Conservation (phyloP, 2,888 invertebrate genomes). For the Serripes groenlandicus region DNA sequence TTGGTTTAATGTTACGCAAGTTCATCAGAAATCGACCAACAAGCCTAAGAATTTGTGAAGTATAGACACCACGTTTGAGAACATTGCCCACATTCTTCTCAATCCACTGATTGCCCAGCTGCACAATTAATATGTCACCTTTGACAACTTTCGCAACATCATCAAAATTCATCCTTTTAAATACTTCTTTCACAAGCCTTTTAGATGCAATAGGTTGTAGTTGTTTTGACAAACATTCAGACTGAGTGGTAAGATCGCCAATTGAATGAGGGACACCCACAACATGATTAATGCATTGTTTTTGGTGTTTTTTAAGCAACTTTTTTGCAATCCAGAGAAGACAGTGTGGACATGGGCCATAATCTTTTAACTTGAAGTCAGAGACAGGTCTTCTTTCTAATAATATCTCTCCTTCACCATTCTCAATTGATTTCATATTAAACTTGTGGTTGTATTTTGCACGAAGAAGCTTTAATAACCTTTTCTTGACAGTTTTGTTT, state of each 20-base stretch:
- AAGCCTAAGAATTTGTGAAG: too few species aligned
- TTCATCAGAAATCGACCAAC: too few species aligned
- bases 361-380: background rate
- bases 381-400: conserved; percentile 18
- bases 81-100: conserved; percentile 47
- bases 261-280: background rate
- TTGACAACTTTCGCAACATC: conserved; percentile 23
- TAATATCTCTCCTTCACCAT: conserved; percentile 40
- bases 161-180: conserved; percentile 34
- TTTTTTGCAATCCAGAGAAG: conserved; percentile 41
- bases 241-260: conserved; percentile 24
- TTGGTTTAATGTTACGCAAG: too few species aligned
- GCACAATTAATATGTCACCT: conserved; percentile 34
- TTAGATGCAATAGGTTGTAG: conserved; percentile 7
- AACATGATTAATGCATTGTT: background rate
- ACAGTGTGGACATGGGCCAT: conserved; percentile 49
- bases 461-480: conserved; percentile 1
- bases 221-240: conserved; percentile 6
- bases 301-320: conserved; percentile 33
- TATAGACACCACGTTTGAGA: too few species aligned
- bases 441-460: conserved; percentile 29
- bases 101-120: conserved; percentile 48
- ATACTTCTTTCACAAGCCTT: conserved; percentile 31
- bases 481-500: background rate
- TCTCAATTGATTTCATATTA: conserved; percentile 21